A percentile compares a stretch with the other conserved stretches of the same genome.
Evolutionary conservation across 2,888 invertebrate species (phyloP).

Genomic region (Hybos culiciformis): DNA sequence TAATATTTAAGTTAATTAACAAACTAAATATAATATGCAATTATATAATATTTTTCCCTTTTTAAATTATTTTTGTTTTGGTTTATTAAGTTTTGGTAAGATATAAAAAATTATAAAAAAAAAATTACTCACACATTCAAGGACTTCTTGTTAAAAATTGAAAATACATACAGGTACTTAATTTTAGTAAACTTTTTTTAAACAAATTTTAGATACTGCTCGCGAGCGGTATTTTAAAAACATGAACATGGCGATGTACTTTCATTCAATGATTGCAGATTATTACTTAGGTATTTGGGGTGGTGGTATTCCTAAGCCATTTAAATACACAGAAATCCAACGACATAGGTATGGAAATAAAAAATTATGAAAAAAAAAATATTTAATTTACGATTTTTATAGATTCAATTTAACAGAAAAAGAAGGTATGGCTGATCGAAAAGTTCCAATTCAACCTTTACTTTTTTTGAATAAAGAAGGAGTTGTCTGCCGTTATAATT

Average conservation of each 20-base stretch:
- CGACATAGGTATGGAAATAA: constrained; percentile 49
- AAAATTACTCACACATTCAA: too few relatives aligned
- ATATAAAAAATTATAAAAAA: too few relatives aligned
- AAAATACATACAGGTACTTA: too few relatives aligned
- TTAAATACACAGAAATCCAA: constrained; percentile 94
- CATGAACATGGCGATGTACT: constrained; percentile 90
- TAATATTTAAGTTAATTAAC: too few relatives aligned
- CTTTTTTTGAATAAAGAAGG: constrained; percentile 86
- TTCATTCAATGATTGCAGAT: constrained; percentile 95
- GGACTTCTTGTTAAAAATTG: too few relatives aligned
- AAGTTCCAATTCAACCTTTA: constrained; percentile 87
- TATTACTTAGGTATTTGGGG: constrained; percentile 97
- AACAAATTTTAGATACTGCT: too few relatives aligned
- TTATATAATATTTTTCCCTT: too few relatives aligned
- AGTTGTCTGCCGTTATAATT: constrained; percentile 76
- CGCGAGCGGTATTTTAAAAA: constrained; percentile 94
- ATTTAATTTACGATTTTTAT: constrained; percentile 23
- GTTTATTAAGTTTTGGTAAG: too few relatives aligned
- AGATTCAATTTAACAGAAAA: constrained; percentile 69
- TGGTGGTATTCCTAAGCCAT: constrained; percentile 85
- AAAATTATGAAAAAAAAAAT: neutral
- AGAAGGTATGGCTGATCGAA: constrained; percentile 81
- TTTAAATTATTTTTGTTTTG: too few relatives aligned
- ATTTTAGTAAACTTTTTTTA: too few relatives aligned
- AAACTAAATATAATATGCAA: too few relatives aligned